Evolutionary conservation across 2,113 vertebrate genomes (phyloP).

Genomic region (Orthonyx spaldingii): DNA sequence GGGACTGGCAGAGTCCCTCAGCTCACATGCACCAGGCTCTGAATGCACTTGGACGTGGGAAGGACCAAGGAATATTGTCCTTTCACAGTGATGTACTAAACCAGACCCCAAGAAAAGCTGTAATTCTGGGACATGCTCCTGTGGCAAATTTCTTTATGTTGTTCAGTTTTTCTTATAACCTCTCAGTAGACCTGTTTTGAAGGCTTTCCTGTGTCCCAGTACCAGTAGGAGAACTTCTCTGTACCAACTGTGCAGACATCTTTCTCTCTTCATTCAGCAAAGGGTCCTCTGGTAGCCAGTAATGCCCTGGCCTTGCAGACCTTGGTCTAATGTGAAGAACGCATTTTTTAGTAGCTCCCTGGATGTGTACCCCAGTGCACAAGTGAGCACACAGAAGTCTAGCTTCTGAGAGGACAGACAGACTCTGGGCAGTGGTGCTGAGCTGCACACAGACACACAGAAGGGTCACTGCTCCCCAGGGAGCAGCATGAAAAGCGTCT

Average conservation of each 20-base stretch:
- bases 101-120: not conserved
- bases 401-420: fast-evolving
- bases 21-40: not conserved
- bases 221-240: not conserved
- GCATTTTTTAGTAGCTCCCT: not conserved
- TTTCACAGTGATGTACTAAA: not conserved
- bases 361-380: not conserved
- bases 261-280: not conserved
- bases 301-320: not conserved
- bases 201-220: not conserved
- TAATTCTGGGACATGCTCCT: not conserved
- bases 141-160: not conserved
- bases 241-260: not conserved
- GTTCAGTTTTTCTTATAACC: not conserved
- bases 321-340: not conserved
- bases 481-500: not conserved
- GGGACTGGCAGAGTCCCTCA: not conserved
- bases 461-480: not conserved
- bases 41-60: not conserved
- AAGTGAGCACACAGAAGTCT: not conserved
- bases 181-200: not conserved
- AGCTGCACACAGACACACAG: not conserved
- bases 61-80: not conserved
- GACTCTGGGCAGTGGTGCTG: not conserved
- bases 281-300: not conserved